phyloP scores from a whole-genome alignment of 2,113 vertebrate species.

The Cathartes aura region DNA sequence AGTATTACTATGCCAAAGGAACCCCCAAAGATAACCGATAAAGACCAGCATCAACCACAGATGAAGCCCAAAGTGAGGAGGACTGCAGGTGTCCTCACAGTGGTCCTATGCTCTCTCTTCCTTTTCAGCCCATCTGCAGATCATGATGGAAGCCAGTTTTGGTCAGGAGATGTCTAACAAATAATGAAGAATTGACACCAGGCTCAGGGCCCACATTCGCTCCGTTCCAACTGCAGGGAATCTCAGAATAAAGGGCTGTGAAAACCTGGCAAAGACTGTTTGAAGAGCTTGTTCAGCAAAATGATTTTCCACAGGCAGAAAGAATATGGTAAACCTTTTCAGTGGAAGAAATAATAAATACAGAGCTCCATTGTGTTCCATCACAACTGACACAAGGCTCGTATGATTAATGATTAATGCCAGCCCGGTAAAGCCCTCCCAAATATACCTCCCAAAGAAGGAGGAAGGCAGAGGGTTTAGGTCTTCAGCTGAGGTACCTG shows the following conservation, averaged over 20 bases:
- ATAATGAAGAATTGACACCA: background rate
- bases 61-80: background rate
- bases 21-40: background rate
- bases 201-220: background rate
- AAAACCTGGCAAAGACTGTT: background rate
- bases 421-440: background rate
- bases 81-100: background rate
- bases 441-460: background rate
- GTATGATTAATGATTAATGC: conserved; percentile 9
- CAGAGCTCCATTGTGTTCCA: conserved; percentile 23
- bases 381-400: background rate
- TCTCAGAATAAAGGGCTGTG: background rate
- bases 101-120: background rate
- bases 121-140: background rate
- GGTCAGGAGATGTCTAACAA: background rate
- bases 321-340: conserved; percentile 11
- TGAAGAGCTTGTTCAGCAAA: background rate
- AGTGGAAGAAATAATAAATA: conserved; percentile 20
- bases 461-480: conserved; percentile 4
- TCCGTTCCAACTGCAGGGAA: background rate
- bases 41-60: background rate
- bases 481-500: conserved; percentile 12
- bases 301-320: conserved; percentile 1
- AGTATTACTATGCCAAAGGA: background rate
- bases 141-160: accelerated